A percentile compares a stretch with the other conserved stretches of the same genome.
Conservation (phyloP, 2,888 invertebrate genomes). For the Dyspetes luteomarginatus region DNA sequence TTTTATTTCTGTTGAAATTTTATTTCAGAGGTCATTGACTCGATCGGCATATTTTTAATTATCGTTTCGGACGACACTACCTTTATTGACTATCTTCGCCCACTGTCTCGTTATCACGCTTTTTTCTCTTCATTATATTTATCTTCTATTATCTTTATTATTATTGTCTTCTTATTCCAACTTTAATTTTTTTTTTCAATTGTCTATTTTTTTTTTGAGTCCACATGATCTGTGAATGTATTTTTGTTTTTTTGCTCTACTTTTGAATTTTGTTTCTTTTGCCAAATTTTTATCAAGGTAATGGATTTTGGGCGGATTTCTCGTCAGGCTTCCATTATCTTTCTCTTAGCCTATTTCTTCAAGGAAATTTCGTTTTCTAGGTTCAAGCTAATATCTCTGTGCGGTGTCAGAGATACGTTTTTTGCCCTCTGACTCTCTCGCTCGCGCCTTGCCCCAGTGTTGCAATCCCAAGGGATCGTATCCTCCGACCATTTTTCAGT, state of each 20-base stretch:
- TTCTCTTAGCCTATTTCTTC: neutral
- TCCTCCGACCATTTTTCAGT: conserved; percentile 56
- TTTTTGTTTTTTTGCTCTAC: no score
- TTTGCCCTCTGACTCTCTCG: neutral
- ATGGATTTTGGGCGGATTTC: no score
- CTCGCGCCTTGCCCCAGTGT: conserved; percentile 27
- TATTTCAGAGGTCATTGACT: conserved; percentile 14
- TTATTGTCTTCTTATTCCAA: no score
- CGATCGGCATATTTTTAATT: neutral
- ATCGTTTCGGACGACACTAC: neutral
- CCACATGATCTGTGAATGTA: no score
- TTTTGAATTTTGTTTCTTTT: no score
- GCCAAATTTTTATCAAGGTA: no score
- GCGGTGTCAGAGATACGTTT: conserved; percentile 35
- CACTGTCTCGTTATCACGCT: neutral
- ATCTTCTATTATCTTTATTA: neutral
- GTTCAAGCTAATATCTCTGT: neutral
- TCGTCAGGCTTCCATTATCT: conserved; percentile 1
- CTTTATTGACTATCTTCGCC: neutral
- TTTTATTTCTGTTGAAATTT: neutral
- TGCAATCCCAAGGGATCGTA: conserved; percentile 60
- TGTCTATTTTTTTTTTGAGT: no score
- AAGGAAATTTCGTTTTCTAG: conserved; percentile 12
- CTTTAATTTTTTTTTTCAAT: conserved; percentile 20
- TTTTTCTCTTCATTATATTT: neutral